Evolutionary conservation across 2,888 invertebrate species (phyloP), one percentile per base, ranked within the genome.

Genomic region (Coenonympha arcania): DNA sequence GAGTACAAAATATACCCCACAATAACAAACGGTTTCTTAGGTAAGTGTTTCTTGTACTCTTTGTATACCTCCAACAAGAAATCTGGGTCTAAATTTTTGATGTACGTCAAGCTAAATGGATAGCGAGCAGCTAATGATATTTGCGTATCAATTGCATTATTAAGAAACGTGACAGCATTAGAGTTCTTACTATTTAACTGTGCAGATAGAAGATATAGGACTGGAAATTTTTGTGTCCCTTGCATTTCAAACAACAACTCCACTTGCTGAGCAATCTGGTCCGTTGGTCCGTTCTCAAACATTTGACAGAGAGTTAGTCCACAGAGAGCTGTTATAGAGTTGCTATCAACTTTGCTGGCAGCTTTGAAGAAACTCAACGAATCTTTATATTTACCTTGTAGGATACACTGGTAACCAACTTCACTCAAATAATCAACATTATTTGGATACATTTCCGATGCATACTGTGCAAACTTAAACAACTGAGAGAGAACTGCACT

Each of bases 241-340:
- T 91, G 91, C 76, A 94, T 92, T 76, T 96, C 95, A 68, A 91
- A 89, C 1, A 98, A 82, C 63, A 96, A 91, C 62, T 96, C 94
- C 26, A 98, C 87, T 78, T 98, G 97, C 62, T 95, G 93, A 6
- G 90, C 88, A 0, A 95, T 91, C 65, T 94, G 90, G 28, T 92
- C 92, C 2, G 89, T 88, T 0, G 88, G 83, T 20, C 93, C 92
- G 66, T 89, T 89, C 61, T 95, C 92, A 51, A 88, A 77, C 62
- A 95, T 86, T 73, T 96, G 95, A 71, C 96, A 95, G 3, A 92
- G 78, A 8, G 96, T 94, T 42, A 96, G 81, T 0, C 96, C 96
- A 74, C 92, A 89, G 1, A 96, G 79, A 0, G 95, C 94, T 15
- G 89, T 82, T 20, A 95, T 91, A 15, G 93, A 94, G 28, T 93